Conservation (phyloP, 2,888 invertebrate genomes). For the Leptinotarsa tumamoca region DNA sequence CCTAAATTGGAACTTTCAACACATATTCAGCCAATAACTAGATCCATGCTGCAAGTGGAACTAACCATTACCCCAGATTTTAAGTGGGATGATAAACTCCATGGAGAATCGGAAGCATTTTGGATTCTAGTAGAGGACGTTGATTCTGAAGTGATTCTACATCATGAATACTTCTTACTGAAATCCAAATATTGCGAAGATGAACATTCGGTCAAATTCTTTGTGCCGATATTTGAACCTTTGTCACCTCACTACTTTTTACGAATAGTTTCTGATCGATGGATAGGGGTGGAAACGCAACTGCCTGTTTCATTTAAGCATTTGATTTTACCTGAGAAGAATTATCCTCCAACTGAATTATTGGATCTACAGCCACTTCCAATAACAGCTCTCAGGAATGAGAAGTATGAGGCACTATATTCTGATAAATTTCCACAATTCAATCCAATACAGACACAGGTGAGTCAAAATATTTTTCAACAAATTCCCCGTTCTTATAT, state of each 20-base stretch:
- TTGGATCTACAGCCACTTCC: slow-evolving; percentile 97
- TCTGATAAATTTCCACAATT: slow-evolving; percentile 90
- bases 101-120: slow-evolving; percentile 86
- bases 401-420: slow-evolving; percentile 88
- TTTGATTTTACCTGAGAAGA: slow-evolving; percentile 97
- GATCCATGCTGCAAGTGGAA: slow-evolving; percentile 93
- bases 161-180: slow-evolving; percentile 92
- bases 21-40: slow-evolving; percentile 97
- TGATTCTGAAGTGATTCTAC: slow-evolving; percentile 90
- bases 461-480: slow-evolving; percentile 71
- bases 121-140: slow-evolving; percentile 92
- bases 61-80: slow-evolving; percentile 98
- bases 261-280: slow-evolving; percentile 88
- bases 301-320: slow-evolving; percentile 93
- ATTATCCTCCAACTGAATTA: slow-evolving; percentile 96
- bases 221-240: slow-evolving; percentile 98
- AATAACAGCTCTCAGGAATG: slow-evolving; percentile 89
- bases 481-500: too few relatives aligned
- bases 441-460: slow-evolving; percentile 99
- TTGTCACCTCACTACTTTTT: slow-evolving; percentile 98
- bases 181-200: slow-evolving; percentile 95
- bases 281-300: slow-evolving; percentile 96
- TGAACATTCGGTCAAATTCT: slow-evolving; percentile 97
- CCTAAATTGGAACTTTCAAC: slow-evolving; percentile 96
- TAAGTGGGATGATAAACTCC: slow-evolving; percentile 97